Evolutionary conservation across 2,888 invertebrate species (phyloP), one percentile per base, ranked within the genome.

Genomic region (Caenorhabditis imperialis): DNA sequence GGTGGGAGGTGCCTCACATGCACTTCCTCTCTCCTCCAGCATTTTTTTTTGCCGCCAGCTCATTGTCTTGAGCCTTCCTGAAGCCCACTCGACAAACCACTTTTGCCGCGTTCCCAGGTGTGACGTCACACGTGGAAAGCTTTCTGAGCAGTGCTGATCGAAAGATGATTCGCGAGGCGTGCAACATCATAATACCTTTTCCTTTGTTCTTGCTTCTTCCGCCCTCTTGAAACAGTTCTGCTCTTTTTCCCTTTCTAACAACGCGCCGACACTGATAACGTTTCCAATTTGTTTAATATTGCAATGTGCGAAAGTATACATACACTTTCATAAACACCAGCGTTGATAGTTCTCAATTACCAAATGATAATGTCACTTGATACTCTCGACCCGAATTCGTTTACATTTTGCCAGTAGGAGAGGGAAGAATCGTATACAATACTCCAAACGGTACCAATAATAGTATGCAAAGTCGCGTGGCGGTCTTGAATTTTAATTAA

Each of bases 11-110:
- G n/a, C n/a, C n/a, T n/a, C n/a, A n/a, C n/a, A n/a, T n/a, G n/a
- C n/a, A n/a, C n/a, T n/a, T n/a, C n/a, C 30, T 42, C 33, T 45
- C 33, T 44, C 37, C 22, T 22, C 23, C 55, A 50, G 42, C 22
- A 48, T 25, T 57, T 67, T 69, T 58, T 58, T 58, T 44, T 54
- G 23, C 51, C 42, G 38, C 51, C 33, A 40, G 69, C 61, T 47
- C 70, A 61, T 55, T 60, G 69, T 60, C 69, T 42, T 55, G 61
- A 61, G 70, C 47, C 48, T 45, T 38, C 47, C 44, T 45, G 33
- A 58, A 67, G 67, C 57, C 57, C 67, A 60, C 70, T 70, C 61
- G 61, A 70, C 60, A 61, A 70, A 70, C 70, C 70, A 70, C 70
- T 70, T 70, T 61, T 70, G 63, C 47, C 69, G 69, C 69, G 60